Conservation (phyloP, 2,113 vertebrate genomes). For the Egretta garzetta region DNA sequence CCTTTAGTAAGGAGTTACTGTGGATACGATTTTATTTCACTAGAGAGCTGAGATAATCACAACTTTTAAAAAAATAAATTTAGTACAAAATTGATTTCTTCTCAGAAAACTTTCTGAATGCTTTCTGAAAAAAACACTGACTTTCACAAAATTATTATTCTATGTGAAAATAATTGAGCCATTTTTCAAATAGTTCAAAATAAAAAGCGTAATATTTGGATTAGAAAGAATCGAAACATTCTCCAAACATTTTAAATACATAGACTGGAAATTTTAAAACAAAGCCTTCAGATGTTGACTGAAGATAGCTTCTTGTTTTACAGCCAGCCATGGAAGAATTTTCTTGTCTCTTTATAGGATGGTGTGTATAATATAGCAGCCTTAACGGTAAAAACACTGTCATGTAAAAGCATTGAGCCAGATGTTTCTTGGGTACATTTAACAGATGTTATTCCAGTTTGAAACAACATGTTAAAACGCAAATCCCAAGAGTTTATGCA, state of each 20-base stretch:
- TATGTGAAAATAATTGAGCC: background rate
- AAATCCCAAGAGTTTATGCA: background rate
- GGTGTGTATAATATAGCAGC: background rate
- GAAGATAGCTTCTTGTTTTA: background rate
- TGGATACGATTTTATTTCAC: background rate
- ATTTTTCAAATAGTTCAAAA: background rate
- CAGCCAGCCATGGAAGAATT: background rate
- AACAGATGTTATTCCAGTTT: slow-evolving; percentile 51
- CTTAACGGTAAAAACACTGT: background rate
- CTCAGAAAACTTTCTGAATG: background rate
- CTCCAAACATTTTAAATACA: background rate
- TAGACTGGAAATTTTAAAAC: background rate
- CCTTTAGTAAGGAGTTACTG: background rate
- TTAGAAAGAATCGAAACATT: background rate
- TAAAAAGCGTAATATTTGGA: background rate
- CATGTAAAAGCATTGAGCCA: background rate
- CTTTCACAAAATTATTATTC: background rate
- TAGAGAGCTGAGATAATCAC: background rate
- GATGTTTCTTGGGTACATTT: slow-evolving; percentile 39
- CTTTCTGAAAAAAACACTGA: background rate
- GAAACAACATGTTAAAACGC: slow-evolving; percentile 39
- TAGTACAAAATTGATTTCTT: background rate
- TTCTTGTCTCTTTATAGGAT: background rate
- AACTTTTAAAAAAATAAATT: background rate
- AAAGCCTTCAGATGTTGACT: background rate